A percentile compares a stretch with the other conserved stretches of the same genome.
These are phyloP conservation scores for Apeltes quadracus DNA, from an alignment of 2,113 vertebrate species.

Conservation along the genomic window DNA sequence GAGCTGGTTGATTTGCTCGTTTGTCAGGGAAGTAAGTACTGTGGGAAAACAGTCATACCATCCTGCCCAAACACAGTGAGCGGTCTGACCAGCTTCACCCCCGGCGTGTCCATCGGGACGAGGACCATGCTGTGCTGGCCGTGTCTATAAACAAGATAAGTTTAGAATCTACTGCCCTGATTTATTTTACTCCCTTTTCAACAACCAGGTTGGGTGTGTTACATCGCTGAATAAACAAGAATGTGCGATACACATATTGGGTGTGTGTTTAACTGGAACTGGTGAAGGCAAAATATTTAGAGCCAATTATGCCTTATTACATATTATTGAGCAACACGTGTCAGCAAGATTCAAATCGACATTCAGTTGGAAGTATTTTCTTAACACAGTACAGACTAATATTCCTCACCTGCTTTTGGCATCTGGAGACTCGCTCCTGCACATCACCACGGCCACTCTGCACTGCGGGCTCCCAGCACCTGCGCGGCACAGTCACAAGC, in stretches of 20 bases:
- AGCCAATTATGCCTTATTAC: not conserved
- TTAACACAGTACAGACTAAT: not conserved
- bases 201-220: conserved; percentile 13
- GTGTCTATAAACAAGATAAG: conserved; percentile 79
- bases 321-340: not conserved
- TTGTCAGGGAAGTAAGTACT: not conserved
- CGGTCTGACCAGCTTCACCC: conserved; percentile 85
- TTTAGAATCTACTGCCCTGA: not conserved
- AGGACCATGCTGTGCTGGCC: conserved; percentile 90
- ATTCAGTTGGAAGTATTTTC: not conserved
- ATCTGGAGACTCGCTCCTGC: conserved; percentile 76
- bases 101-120: conserved; percentile 86
- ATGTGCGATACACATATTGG: conserved; percentile 12
- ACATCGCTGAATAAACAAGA: not conserved
- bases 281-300: not conserved
- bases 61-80: conserved; percentile 90
- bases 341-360: not conserved
- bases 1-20: not conserved
- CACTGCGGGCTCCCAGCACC: conserved; percentile 90
- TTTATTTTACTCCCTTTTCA: not conserved
- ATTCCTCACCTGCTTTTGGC: conserved; percentile 69
- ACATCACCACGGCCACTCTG: conserved; percentile 91
- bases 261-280: conserved; percentile 25
- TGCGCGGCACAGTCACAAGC: conserved; percentile 60
- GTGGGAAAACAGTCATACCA: conserved; percentile 76